phyloP scores from a whole-genome alignment of 2,113 vertebrate genomes.

The Spheniscus mendiculus region DNA sequence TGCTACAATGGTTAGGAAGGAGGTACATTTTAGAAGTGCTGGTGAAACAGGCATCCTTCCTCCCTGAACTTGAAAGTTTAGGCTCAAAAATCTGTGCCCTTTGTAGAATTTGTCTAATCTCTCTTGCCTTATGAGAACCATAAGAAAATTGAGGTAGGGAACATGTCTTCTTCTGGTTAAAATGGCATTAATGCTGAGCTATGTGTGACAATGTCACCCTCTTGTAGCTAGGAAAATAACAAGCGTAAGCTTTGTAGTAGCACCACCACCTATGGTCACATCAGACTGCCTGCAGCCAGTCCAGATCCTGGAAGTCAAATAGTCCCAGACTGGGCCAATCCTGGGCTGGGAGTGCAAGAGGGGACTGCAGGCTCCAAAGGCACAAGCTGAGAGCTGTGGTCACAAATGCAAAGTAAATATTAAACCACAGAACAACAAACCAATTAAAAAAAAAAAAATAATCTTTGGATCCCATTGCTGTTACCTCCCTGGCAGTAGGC shows the following conservation, averaged over 20 bases:
- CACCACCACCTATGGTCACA: background rate
- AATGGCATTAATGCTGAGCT: background rate
- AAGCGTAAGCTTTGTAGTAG: background rate
- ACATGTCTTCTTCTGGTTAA: background rate
- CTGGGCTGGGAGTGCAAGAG: background rate
- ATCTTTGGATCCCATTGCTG: background rate
- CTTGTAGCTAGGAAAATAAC: conserved; percentile 30
- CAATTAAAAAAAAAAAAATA: background rate
- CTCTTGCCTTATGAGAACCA: background rate
- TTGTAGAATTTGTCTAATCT: background rate
- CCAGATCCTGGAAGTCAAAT: background rate
- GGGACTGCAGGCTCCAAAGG: background rate
- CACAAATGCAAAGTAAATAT: background rate
- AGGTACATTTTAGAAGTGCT: background rate
- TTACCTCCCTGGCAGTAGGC: background rate
- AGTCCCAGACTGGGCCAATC: background rate
- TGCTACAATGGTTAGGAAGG: background rate
- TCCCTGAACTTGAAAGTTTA: background rate
- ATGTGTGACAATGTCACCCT: conserved; percentile 10
- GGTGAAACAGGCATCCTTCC: background rate
- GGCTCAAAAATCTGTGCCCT: background rate
- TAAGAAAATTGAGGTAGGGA: background rate
- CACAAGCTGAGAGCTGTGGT: background rate
- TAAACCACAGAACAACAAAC: background rate
- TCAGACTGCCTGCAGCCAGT: background rate